Base-by-base conservation (phyloP, 2,888 invertebrate species). In the Chorisops tibialis region DNA sequence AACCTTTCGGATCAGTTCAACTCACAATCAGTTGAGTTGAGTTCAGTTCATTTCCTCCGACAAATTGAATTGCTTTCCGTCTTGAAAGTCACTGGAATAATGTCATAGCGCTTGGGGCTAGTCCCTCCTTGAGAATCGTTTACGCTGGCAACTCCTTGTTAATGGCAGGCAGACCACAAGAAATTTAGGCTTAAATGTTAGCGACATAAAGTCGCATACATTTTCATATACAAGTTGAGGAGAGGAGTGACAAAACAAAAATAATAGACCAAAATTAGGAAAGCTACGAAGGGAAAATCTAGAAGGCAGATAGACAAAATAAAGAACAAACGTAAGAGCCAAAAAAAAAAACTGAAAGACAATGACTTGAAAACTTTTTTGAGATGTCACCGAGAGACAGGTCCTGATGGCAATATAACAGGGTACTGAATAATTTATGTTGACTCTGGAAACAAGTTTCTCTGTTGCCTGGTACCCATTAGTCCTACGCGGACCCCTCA, bases 41-140 rank as follows among this genome's bases (percentile, higher is more conserved):
- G 14, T 24, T 54, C 54, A 54, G 24, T 54, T 54, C 41, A 54
- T 54, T 54, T 54, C 22, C 43, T 11, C 41, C 41, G 54, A 54
- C 54, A 54, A 54, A 54, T 54, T 54, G 41, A 54, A 54, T 54
- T 54, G 54, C 54, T 39, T 43, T n/a, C 24, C 54, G 41, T 43
- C 54, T 41, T 54, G 54, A 54, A 54, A 54, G 41, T 54, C 39
- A 41, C 39, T 54, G 39, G 41, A 41, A 54, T 41, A 41, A 41
- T 54, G 39, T 41, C 41, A 54, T 22, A 41, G 43, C 41, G 9
- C 30, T 30, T 7, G 30, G 30, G n/a, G n/a, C n/a, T n/a, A n/a
- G n/a, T n/a, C 30, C 4, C 24, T 24, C 24, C 24, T 5, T 7
- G 30, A 5, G 30, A 30, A 30, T 30, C 30, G 7, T 30, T 9